Evolutionary conservation across 2,113 vertebrate genomes (phyloP), one percentile per base, ranked within the genome.

Genomic region (Myrmophylax atrothorax): DNA sequence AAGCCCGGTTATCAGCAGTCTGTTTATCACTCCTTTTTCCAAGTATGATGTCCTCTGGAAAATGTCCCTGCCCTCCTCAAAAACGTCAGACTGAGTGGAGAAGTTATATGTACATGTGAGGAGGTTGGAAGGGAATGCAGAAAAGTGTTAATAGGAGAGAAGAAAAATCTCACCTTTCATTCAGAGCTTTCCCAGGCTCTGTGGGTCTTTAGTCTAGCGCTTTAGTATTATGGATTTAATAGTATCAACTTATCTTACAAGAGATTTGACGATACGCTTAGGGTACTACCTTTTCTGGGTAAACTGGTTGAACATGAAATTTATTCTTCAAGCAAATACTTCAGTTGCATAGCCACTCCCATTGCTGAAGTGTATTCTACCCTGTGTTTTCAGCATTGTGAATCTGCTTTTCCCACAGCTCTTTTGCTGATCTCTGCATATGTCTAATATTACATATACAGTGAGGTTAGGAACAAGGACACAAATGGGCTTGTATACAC

Each of bases 221-320:
- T 84, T 92, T 86, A 88, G 37, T 67, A 17, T 63, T 74, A 75
- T 70, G 50, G 79, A 55, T 94, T 93, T 95, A 89, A 63, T 90
- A 60, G 72, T 93, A 84, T 94, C 92, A 90, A 74, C 78, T 95
- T 96, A 94, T 89, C 92, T 94, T 90, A 84, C 18, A 47, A 74
- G 84, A 92, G 91, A 84, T 96, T 90, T 90, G 52, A 20, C 89
- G 80, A 90, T 92, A 87, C 13, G 18, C 60, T 2, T 75, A 87
- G 64, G 68, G 68, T 92, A 95, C 93, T 94, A 59, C 73, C 60
- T 89, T 92, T 92, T 92, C 96, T 94, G 93, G 96, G 96, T 92
- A 89, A 97, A 97, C 96, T 96, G 94, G 96, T 97, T 96, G 77
- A 92, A 81, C 96, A 6, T 75, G 96, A 93, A 95, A 84, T 92